Conservation (phyloP, 2,797 vertebrate species). For the Varecia variegata region DNA sequence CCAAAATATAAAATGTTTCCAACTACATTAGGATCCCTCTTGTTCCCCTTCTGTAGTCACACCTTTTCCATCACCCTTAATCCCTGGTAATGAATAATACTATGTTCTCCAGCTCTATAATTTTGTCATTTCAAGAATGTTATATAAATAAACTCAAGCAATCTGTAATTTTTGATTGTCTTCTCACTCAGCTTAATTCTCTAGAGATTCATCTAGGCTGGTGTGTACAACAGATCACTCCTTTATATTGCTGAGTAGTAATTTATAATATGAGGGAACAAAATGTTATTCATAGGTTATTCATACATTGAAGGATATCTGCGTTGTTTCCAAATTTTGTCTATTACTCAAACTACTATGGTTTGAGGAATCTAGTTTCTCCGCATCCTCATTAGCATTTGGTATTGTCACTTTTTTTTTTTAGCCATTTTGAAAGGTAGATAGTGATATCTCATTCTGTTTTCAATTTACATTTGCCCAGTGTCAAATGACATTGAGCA, state of each 20-base stretch:
- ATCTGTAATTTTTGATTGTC: not conserved
- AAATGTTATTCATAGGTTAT: not conserved
- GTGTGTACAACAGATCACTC: not conserved
- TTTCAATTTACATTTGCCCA: not conserved
- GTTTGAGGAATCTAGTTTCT: not conserved
- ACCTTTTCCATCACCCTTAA: rapidly evolving
- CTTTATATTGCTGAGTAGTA: not conserved
- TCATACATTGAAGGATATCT: not conserved
- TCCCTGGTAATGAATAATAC: not conserved
- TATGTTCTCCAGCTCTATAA: not conserved
- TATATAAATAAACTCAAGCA: not conserved
- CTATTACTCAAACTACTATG: not conserved
- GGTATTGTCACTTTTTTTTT: not conserved
- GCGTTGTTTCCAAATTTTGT: not conserved
- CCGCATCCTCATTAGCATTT: not conserved
- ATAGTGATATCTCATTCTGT: not conserved
- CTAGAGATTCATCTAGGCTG: not conserved
- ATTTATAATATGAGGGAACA: not conserved
- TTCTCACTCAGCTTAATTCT: not conserved
- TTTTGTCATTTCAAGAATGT: not conserved
- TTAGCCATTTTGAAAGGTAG: not conserved
- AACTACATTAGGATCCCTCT: too few relatives aligned
- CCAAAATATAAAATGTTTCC: not conserved
- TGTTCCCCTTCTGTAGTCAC: not conserved
- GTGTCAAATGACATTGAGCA: not conserved